Conservation (phyloP, 2,888 invertebrate genomes). For the Sinopyrophorus schimmeli region DNA sequence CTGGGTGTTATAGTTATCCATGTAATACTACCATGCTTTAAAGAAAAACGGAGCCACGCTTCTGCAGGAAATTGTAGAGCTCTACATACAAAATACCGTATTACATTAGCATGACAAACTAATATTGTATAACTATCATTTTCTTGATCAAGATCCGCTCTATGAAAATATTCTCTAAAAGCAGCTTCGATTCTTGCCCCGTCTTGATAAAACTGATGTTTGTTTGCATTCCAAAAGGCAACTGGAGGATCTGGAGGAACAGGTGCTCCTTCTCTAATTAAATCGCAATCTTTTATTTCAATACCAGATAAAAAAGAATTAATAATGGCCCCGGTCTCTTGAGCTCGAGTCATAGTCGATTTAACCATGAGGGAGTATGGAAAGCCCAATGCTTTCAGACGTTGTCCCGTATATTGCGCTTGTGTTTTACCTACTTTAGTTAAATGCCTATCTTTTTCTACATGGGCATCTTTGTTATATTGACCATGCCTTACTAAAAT, state of each 20-base stretch:
- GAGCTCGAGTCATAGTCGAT: constrained; percentile 93
- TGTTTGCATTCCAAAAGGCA: constrained; percentile 85
- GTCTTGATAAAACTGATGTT: constrained; percentile 87
- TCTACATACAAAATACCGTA: constrained; percentile 70
- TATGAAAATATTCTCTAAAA: constrained; percentile 89
- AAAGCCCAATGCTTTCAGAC: constrained; percentile 75
- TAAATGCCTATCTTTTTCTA: constrained; percentile 73
- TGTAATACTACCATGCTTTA: constrained; percentile 93
- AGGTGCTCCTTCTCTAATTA: constrained; percentile 92
- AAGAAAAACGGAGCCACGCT: constrained; percentile 90
- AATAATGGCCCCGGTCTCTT: constrained; percentile 88
- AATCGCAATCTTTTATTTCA: constrained; percentile 70
- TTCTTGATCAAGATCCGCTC: constrained; percentile 80
- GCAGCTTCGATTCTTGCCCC: constrained; percentile 95
- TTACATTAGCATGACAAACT: constrained; percentile 98
- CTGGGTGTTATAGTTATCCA: constrained; percentile 85
- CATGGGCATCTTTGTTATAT: constrained; percentile 75
- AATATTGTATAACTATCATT: constrained; percentile 85
- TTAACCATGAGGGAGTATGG: constrained; percentile 80
- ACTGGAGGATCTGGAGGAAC: constrained; percentile 92
- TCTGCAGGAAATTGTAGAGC: constrained; percentile 96
- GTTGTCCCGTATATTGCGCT: constrained; percentile 81
- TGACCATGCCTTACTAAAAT: constrained; percentile 94
- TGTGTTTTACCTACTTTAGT: constrained; percentile 83
- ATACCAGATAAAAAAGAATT: constrained; percentile 69